These are phyloP conservation scores for Drosophila pseudotalamancana DNA, from an alignment of 2,888 invertebrate species.

Conservation along the genomic window DNA sequence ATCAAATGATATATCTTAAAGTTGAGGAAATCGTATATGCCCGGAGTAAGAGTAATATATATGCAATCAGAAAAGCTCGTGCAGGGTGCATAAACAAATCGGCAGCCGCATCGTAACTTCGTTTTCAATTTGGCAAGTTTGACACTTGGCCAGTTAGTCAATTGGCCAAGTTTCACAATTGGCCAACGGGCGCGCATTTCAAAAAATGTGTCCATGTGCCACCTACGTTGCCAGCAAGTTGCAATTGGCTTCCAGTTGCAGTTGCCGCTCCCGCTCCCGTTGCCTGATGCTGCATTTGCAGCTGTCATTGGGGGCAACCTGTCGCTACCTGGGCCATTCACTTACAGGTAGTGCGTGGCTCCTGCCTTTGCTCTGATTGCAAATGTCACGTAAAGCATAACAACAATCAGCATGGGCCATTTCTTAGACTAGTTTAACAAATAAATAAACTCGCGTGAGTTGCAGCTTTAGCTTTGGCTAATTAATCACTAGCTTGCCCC, in stretches of 20 bases:
- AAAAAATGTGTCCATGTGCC: constrained; percentile 68
- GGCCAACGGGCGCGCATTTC: constrained; percentile 55
- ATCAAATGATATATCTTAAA: too few species aligned
- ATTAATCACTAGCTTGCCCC: constrained; percentile 30
- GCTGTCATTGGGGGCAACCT: constrained; percentile 46
- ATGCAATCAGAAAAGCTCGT: constrained; percentile 26
- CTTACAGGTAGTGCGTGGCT: constrained; percentile 61
- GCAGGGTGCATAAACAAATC: constrained; percentile 70
- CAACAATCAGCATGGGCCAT: constrained; percentile 30
- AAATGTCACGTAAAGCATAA: constrained; percentile 38
- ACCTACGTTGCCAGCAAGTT: constrained; percentile 66
- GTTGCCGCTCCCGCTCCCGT: background rate
- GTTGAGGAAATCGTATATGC: background rate
- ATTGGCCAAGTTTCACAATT: constrained; percentile 70
- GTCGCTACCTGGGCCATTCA: constrained; percentile 66
- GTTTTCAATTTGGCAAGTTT: constrained; percentile 77
- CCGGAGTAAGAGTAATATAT: constrained; percentile 9
- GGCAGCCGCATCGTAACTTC: constrained; percentile 75
- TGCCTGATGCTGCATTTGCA: background rate
- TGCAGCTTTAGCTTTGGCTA: constrained; percentile 32
- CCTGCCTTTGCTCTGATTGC: constrained; percentile 46
- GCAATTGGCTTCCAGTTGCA: constrained; percentile 18
- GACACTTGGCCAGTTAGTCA: constrained; percentile 75
- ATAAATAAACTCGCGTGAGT: constrained; percentile 26
- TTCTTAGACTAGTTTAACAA: constrained; percentile 7